Evolutionary conservation across 2,888 invertebrate species (phyloP).

Genomic region (Lutraria lutraria): DNA sequence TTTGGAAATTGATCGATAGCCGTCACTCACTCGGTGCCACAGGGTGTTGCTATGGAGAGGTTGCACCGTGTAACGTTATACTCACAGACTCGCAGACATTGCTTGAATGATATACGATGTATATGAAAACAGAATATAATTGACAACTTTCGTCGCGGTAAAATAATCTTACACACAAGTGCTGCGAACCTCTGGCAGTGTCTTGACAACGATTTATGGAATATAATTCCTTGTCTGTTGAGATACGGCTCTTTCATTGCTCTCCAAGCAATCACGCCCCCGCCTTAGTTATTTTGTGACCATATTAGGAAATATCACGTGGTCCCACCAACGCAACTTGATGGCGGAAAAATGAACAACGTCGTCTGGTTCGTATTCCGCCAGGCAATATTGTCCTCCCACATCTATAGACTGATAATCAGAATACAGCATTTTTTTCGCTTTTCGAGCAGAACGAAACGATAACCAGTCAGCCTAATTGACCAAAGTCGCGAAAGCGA

Average conservation of each 20-base stretch:
- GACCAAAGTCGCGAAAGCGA: neutral
- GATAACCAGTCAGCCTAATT: neutral
- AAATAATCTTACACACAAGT: neutral
- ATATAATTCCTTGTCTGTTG: neutral
- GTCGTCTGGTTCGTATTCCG: neutral
- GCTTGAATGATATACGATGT: no score
- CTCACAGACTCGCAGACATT: no score
- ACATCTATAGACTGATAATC: neutral
- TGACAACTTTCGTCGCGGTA: neutral
- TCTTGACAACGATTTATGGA: neutral
- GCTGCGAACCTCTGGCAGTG: neutral
- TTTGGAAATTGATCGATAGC: no score
- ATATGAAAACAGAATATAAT: no score
- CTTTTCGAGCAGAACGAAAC: neutral
- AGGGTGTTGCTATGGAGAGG: no score
- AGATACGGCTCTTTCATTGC: neutral
- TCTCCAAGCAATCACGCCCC: neutral
- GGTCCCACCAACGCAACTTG: neutral
- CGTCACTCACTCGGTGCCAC: no score
- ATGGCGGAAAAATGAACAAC: neutral
- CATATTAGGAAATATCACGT: neutral
- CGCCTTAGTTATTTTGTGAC: neutral
- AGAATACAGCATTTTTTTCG: neutral
- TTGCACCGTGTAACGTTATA: no score
- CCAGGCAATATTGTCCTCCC: neutral